Conservation (phyloP, 2,888 invertebrate genomes). For the Drosophila suboccidentalis region DNA sequence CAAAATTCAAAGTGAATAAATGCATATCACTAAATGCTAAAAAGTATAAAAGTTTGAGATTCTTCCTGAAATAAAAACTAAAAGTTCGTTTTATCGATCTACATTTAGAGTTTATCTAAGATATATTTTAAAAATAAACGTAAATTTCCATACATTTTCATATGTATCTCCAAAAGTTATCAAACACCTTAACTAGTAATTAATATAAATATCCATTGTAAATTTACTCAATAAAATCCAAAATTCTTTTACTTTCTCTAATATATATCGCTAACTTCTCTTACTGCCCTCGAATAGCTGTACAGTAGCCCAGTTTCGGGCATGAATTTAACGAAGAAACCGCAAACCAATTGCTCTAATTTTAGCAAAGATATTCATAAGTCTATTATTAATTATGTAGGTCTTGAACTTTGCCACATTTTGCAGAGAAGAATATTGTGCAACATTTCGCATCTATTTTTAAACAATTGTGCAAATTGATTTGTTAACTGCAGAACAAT, state of each 20-base stretch:
- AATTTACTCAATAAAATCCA: too few species aligned
- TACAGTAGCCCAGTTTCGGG: constrained; percentile 19
- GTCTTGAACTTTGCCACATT: constrained; percentile 32
- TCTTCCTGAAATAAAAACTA: too few species aligned
- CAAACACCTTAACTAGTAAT: too few species aligned
- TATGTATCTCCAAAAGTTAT: too few species aligned
- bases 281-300: constrained; percentile 4
- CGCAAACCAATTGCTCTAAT: constrained; percentile 46
- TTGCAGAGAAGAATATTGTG: constrained; percentile 22
- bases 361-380: constrained; percentile 37
- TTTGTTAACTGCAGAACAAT: constrained; percentile 25
- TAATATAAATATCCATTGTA: background rate
- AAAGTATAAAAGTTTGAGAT: too few species aligned
- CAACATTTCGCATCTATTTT: constrained; percentile 29
- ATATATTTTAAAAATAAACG: too few species aligned
- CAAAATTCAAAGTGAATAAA: too few species aligned
- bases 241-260: too few species aligned
- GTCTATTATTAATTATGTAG: constrained; percentile 29
- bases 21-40: too few species aligned
- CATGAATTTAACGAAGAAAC: constrained; percentile 15
- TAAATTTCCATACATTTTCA: too few species aligned
- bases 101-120: too few species aligned
- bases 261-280: background rate
- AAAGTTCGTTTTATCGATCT: too few species aligned
- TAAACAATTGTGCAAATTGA: constrained; percentile 31